Percentiles rank a stretch among this genome's conserved stretches.
phyloP scores from a whole-genome alignment of 2,888 invertebrate species.

The Lomographa bimaculata region DNA sequence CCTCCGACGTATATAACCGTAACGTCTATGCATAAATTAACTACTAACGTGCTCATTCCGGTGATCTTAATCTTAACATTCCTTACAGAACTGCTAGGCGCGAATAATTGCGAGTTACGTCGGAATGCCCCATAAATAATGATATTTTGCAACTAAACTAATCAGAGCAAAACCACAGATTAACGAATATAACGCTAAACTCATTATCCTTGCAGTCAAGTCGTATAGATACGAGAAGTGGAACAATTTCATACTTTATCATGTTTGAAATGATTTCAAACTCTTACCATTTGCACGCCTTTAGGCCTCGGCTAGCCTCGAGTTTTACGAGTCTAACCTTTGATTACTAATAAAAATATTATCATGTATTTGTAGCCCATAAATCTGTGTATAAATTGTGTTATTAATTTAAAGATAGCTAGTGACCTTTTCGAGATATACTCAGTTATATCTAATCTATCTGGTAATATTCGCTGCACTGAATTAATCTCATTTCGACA shows the following conservation, averaged over 20 bases:
- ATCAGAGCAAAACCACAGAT: conserved; percentile 10
- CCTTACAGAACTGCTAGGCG: not conserved
- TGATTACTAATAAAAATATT: not conserved
- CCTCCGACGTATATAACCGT: not conserved
- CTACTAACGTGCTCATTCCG: conserved; percentile 9
- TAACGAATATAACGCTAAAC: conserved; percentile 1
- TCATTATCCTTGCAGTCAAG: conserved; percentile 16
- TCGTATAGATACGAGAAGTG: too few species aligned
- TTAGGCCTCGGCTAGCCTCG: not conserved
- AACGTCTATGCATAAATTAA: conserved; percentile 17
- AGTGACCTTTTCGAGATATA: too few species aligned
- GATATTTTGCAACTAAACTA: conserved; percentile 7
- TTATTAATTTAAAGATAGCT: too few species aligned
- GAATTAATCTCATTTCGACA: too few species aligned
- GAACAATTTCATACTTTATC: not conserved
- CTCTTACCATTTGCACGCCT: too few species aligned
- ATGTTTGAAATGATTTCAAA: too few species aligned
- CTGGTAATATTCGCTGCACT: too few species aligned
- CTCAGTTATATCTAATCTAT: too few species aligned
- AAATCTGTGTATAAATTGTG: not conserved
- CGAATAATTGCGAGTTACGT: conserved; percentile 16
- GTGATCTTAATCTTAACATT: conserved; percentile 11
- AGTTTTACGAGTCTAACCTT: not conserved
- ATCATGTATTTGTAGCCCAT: too few species aligned
- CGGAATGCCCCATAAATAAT: conserved; percentile 15